Evolutionary conservation across 2,113 vertebrate genomes (phyloP), one percentile per base, ranked within the genome.

Genomic region (Leiothrix lutea): DNA sequence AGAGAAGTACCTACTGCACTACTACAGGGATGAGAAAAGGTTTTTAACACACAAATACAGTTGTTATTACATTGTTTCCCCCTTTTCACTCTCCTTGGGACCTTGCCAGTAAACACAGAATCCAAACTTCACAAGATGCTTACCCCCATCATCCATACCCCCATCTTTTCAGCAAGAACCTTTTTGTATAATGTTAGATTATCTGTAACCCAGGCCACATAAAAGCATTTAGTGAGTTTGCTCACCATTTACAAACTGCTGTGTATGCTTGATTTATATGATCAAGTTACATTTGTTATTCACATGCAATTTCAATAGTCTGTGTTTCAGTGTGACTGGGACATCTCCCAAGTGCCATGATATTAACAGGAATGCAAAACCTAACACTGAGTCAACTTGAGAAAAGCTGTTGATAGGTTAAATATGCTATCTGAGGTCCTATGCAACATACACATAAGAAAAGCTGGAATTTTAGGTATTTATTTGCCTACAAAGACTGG

Each of bases 1-100:
- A 86, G 82, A 92, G 88, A 86, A 95, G 90, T 73, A 92, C 78
- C 85, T 89, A 96, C 65, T 86, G 81, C 75, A 80, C 94, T 90
- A 73, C 86, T 95, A 88, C 56, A 72, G 65, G 85, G 95, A 93
- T 64, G 23, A 88, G 64, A 67, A 86, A 77, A 83, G 26, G 33
- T 70, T 75, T 88, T 79, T 35, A 77, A 54, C 54, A 14, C 28
- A 50, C 83, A 66, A 94, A 86, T 47, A 69, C 28, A 79, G 9
- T 85, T 75, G 54, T 88, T 67, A 62, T 88, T 67, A 40, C 40
- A 21, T 51, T 60, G 67, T 82, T 90, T 89, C 65, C 53, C 35
- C 42, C 60, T 90, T 83, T 77, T 35, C 47, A 53, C 15, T 53
- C 29, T 93, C 48, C 73, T 73, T 40, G 17, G 35, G 35, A 80